Evolutionary conservation across 2,888 invertebrate genomes (phyloP).

Genomic region (Oeneis ivallda): DNA sequence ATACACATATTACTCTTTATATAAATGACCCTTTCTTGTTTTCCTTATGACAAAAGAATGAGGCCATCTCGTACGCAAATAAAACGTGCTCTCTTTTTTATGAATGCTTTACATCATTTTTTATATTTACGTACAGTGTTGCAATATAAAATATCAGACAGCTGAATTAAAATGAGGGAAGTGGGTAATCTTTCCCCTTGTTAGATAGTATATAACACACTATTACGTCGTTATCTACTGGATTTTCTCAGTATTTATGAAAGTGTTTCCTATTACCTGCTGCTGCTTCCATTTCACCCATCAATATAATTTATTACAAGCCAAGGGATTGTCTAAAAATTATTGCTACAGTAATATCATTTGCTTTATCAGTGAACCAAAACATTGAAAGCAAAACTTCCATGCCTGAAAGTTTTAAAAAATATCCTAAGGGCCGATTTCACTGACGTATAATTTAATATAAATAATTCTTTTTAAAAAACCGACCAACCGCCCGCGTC

Average conservation of each 20-base stretch:
- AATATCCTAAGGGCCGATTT: too few species aligned
- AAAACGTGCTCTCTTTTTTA: slow-evolving; percentile 59
- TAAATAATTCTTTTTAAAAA: too few species aligned
- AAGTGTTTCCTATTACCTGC: too few species aligned
- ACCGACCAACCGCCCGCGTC: too few species aligned
- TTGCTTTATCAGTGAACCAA: too few species aligned
- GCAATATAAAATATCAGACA: slow-evolving; percentile 12
- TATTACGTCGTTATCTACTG: not conserved
- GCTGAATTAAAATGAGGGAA: slow-evolving; percentile 11
- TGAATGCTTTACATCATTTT: slow-evolving; percentile 41
- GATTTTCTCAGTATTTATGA: not conserved
- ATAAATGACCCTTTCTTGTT: slow-evolving; percentile 57
- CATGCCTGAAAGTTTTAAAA: too few species aligned
- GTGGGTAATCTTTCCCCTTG: not conserved
- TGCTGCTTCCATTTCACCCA: too few species aligned
- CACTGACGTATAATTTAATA: too few species aligned
- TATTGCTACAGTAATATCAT: too few species aligned
- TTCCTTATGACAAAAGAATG: slow-evolving; percentile 63
- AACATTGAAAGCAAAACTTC: too few species aligned
- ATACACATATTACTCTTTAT: slow-evolving; percentile 65
- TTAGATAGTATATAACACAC: not conserved
- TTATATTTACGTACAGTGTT: slow-evolving; percentile 23
- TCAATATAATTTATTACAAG: too few species aligned
- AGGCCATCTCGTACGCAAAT: slow-evolving; percentile 52
- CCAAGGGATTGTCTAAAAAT: too few species aligned